Evolutionary conservation across 2,888 invertebrate species (phyloP).

Genomic region (Protodeltote pygarga): DNA sequence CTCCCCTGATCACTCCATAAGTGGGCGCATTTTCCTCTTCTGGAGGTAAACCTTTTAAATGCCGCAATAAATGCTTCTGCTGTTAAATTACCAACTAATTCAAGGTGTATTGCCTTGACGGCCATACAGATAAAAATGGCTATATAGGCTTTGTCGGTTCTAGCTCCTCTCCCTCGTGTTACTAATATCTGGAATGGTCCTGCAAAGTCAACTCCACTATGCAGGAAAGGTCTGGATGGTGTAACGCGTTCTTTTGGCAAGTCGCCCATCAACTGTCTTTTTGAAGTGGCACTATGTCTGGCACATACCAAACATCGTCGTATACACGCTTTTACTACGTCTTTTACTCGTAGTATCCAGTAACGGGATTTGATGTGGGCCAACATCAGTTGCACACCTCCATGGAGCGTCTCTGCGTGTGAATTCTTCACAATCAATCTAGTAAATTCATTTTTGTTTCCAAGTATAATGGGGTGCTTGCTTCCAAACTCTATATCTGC

Average conservation of each 20-base stretch:
- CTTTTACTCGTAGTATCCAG: constrained; percentile 10
- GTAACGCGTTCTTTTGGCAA: constrained; percentile 11
- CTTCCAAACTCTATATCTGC: background rate
- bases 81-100: constrained; percentile 6
- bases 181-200: constrained; percentile 5
- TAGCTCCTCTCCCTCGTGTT: constrained; percentile 7
- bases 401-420: constrained; percentile 7
- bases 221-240: constrained; percentile 9
- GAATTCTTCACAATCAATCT: constrained; percentile 1
- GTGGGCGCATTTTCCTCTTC: constrained; percentile 8
- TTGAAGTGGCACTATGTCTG: constrained; percentile 5
- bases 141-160: constrained; percentile 8
- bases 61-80: constrained; percentile 8
- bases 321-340: constrained; percentile 5
- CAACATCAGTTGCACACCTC: constrained; percentile 9
- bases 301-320: constrained; percentile 6
- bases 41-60: constrained; percentile 4
- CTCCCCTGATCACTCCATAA: constrained; percentile 15
- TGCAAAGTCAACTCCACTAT: constrained; percentile 13
- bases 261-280: constrained; percentile 8
- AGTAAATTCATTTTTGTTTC: constrained; percentile 3
- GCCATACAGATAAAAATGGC: constrained; percentile 10
- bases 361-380: constrained; percentile 7
- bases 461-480: constrained; percentile 9
- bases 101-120: constrained; percentile 5